Evolutionary conservation across 92 coral and sea anemone species (phyloP), one percentile per base, ranked within the genome.

Genomic region (Parazoanthus swiftii): DNA sequence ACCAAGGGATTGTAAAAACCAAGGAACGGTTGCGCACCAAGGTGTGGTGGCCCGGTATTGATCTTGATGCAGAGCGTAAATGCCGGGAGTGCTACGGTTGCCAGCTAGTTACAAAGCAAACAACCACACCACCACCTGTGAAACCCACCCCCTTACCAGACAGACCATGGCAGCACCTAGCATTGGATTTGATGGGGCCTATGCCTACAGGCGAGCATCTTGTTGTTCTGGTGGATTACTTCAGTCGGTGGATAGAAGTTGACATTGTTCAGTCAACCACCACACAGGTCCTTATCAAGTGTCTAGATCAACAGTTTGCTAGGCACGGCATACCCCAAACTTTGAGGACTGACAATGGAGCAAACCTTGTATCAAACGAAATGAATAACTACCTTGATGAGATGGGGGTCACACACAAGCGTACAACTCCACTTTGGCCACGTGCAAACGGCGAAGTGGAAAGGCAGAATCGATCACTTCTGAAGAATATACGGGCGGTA

Each of bases 371-470:
- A 25, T 88, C 90, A 23, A 11, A 42, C 6, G 90, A 79, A 0
- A 88, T 88, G 79, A 43, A 80, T 33, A 37, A 42, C 71, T 88
- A 79, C 37, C 79, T 86, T 18, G 25, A 88, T 44, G 56, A 70
- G 43, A 86, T 78, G 25, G 86, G 80, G 7, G 51, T 66, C 48
- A 18, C 16, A 33, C 86, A 79, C 39, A 59, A 88, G 48, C 90
- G 29, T 23, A 81, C 85, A 11, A 85, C 91, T 1, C 85, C 86
- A 29, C 73, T 77, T 29, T 85, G 91, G 91, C 89, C 89, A 11
- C 43, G 86, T 43, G 91, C 76, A 46, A 85, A 85, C 11, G 89
- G 91, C 25, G 81, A 86, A 63, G 91, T 89, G 15, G 85, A 85
- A 20, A 74, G 91, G 8, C 87, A 85, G 37, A 89, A 85, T 68